Evolutionary conservation across 2,797 vertebrate genomes (phyloP).

Genomic region (Denticeps clupeoides): DNA sequence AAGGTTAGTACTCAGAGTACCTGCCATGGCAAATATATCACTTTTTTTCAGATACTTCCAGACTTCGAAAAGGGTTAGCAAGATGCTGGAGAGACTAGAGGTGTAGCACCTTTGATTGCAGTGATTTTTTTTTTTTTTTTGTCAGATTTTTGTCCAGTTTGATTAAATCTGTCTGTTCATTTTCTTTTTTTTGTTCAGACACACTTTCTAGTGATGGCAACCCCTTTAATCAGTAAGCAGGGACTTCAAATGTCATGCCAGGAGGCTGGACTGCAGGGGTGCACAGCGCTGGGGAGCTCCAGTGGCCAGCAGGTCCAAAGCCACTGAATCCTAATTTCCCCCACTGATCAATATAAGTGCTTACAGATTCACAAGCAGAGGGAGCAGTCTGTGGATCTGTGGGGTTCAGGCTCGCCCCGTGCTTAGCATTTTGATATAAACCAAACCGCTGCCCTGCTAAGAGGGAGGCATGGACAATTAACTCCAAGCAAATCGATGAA

Average conservation of each 20-base stretch:
- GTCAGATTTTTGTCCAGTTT: neutral
- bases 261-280: neutral
- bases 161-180: neutral
- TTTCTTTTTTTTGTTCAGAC: too few species aligned
- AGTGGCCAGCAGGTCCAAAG: slow-evolving; percentile 7
- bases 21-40: neutral
- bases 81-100: neutral
- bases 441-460: neutral
- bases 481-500: neutral
- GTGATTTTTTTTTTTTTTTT: neutral
- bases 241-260: slow-evolving; percentile 3
- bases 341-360: slow-evolving; percentile 10
- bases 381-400: neutral
- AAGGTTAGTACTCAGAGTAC: neutral
- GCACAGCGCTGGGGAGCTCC: neutral
- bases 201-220: too few species aligned
- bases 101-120: neutral
- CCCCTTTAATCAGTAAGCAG: too few species aligned
- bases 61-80: neutral
- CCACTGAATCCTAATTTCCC: slow-evolving; percentile 14
- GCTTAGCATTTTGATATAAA: slow-evolving; percentile 11
- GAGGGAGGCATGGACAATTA: neutral
- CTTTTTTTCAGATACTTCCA: neutral
- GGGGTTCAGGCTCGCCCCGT: neutral
- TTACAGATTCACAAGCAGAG: slow-evolving; percentile 6